These are phyloP conservation scores for Cynocephalus volans DNA, from an alignment of 2,113 vertebrate species.

Conservation along the genomic window DNA sequence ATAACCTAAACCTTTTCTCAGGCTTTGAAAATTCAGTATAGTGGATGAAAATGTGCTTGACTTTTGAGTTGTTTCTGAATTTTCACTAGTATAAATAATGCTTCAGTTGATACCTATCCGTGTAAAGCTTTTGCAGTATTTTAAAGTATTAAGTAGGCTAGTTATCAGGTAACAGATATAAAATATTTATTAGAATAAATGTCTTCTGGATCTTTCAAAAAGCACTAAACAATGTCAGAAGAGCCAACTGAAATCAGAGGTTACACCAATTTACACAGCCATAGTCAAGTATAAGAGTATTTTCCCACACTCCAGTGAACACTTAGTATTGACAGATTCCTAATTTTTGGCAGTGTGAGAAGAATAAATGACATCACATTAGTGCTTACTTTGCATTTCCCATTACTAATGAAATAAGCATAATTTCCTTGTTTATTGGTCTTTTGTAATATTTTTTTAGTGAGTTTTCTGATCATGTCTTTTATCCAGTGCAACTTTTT, in stretches of 20 bases:
- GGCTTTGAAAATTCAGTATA: not conserved
- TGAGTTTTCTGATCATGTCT: not conserved
- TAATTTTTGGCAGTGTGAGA: not conserved
- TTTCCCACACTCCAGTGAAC: not conserved
- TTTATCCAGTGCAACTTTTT: not conserved
- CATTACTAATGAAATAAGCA: not conserved
- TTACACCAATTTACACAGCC: not conserved
- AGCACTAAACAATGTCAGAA: not conserved
- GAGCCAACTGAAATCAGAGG: not conserved
- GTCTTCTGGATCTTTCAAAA: conserved; percentile 33
- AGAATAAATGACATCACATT: not conserved
- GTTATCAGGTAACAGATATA: not conserved
- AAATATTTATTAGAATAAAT: conserved; percentile 65
- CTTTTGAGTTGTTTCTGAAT: not conserved
- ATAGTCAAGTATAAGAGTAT: not conserved
- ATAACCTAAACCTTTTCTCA: not conserved
- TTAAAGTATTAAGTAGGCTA: conserved; percentile 19
- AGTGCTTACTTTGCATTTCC: not conserved
- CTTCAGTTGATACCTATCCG: too few relatives aligned
- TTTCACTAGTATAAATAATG: not conserved
- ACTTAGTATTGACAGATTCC: not conserved
- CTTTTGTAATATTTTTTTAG: not conserved
- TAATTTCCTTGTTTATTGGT: not conserved
- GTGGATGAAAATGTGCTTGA: not conserved
- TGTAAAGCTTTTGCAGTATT: not conserved